Evolutionary conservation across 2,888 invertebrate species (phyloP).

Genomic region (Gymnosoma rotundatum): DNA sequence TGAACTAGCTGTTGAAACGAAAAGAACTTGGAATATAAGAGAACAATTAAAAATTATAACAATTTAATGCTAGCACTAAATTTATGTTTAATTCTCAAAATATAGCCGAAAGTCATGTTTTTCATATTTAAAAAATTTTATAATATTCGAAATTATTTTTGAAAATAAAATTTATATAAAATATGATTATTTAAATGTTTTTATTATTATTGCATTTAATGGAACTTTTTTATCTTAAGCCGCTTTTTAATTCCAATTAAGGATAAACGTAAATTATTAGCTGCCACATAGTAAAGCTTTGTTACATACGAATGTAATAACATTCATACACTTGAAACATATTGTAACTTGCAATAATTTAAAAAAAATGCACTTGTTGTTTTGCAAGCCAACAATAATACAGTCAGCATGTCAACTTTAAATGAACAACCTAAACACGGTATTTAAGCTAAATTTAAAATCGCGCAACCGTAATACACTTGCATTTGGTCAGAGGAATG

Average conservation of each 20-base stretch:
- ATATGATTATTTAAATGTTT: constrained; percentile 42
- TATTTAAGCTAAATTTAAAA: constrained; percentile 46
- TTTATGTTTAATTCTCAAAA: no score
- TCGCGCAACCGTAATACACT: constrained; percentile 15
- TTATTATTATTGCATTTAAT: constrained; percentile 38
- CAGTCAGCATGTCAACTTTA: constrained; percentile 39
- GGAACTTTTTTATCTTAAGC: constrained; percentile 34
- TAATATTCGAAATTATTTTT: not conserved
- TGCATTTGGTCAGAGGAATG: constrained; percentile 66
- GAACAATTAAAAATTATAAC: no score
- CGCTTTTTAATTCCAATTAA: constrained; percentile 61
- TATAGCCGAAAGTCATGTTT: no score
- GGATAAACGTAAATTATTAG: constrained; percentile 67
- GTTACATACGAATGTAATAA: not conserved
- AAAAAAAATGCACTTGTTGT: constrained; percentile 52
- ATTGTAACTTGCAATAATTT: not conserved
- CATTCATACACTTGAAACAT: not conserved
- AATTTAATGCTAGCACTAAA: no score
- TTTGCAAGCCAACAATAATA: constrained; percentile 4
- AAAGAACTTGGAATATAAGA: no score
- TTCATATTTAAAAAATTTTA: not conserved
- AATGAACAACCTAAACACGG: constrained; percentile 44
- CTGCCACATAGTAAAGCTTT: constrained; percentile 54
- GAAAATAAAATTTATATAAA: constrained; percentile 35
- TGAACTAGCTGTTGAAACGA: no score